phyloP scores from a whole-genome alignment of 2,888 invertebrate species.

The Drosophila ustulata region DNA sequence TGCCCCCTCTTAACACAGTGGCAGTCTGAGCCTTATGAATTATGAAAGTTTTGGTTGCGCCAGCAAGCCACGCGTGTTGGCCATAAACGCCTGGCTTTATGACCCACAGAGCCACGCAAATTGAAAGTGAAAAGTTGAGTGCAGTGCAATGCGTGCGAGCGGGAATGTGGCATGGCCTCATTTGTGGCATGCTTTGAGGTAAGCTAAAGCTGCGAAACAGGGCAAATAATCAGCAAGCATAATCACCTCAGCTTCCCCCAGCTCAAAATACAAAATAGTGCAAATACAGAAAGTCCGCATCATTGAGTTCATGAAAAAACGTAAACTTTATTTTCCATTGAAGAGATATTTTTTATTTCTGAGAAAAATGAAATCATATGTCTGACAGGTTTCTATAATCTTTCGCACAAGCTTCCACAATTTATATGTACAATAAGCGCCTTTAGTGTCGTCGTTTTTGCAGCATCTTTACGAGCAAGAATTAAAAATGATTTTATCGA shows the following conservation, averaged over 20 bases:
- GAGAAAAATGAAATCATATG: not conserved
- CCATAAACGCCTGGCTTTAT: constrained; percentile 72
- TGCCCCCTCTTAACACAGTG: constrained; percentile 4
- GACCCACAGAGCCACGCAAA: constrained; percentile 66
- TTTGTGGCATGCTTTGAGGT: constrained; percentile 58
- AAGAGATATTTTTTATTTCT: not conserved
- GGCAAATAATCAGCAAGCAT: constrained; percentile 12
- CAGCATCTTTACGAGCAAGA: too few relatives aligned
- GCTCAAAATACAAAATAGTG: not conserved
- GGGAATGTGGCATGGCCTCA: constrained; percentile 45
- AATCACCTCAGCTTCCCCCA: not conserved
- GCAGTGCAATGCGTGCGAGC: constrained; percentile 21
- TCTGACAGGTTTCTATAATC: not conserved
- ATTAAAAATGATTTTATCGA: not conserved
- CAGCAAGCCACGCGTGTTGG: constrained; percentile 67
- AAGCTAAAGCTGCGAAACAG: constrained; percentile 21
- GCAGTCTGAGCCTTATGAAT: constrained; percentile 64
- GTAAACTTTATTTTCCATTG: not conserved
- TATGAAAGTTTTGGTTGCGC: constrained; percentile 64
- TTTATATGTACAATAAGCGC: not conserved
- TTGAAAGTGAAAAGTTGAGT: constrained; percentile 74
- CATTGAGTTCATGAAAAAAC: not conserved
- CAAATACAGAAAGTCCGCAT: not conserved
- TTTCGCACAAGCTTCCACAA: not conserved
- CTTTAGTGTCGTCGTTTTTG: not conserved